Evolutionary conservation across 2,113 vertebrate genomes (phyloP), one percentile per base, ranked within the genome.

Genomic region (Leucosticte australis): DNA sequence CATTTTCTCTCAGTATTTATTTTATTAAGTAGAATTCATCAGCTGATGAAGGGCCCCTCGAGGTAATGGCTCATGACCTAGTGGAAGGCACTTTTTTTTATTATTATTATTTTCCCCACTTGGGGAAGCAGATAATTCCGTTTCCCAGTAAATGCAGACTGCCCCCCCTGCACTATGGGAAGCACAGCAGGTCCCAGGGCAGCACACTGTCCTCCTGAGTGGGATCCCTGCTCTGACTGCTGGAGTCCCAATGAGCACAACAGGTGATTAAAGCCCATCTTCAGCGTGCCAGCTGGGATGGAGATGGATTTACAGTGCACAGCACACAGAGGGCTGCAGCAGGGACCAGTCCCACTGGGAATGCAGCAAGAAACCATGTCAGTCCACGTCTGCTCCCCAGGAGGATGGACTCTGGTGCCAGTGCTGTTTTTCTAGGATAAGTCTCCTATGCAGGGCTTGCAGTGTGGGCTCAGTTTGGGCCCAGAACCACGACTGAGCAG

Each of bases 21-120:
- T 97, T 97, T 97, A 97, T 97, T 97, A 97, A 94, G 96, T 95
- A 96, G 94, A 97, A 97, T 97, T 97, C 94, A 91, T 96, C 97
- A 93, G 94, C 94, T 95, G 97, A 95, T 94, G 90, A 97, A 97
- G 96, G 83, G 95, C 94, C 94, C 95, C 95, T 97, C 47, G 89
- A 95, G 95, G 94, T 95, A 96, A 96, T 95, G 96, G 95, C 96
- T 97, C 92, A 90, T 94, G 95, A 95, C 95, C 81, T 75, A 94
- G 90, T 81, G 15, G 64, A 95, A 95, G 82, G 95, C 90, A 90
- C 77, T 82, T 94, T 92, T 96, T 96, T 85, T 80, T 94, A 94
- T 90, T 95, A 94, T 84, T 96, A 90, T 92, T 95, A 88, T 97
- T 96, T 97, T 94, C 80, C 77, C 82, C 44, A 91, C 75, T 95